Base-by-base conservation (phyloP, 2,797 vertebrate genomes). In the Pseudochaenichthys georgianus region DNA sequence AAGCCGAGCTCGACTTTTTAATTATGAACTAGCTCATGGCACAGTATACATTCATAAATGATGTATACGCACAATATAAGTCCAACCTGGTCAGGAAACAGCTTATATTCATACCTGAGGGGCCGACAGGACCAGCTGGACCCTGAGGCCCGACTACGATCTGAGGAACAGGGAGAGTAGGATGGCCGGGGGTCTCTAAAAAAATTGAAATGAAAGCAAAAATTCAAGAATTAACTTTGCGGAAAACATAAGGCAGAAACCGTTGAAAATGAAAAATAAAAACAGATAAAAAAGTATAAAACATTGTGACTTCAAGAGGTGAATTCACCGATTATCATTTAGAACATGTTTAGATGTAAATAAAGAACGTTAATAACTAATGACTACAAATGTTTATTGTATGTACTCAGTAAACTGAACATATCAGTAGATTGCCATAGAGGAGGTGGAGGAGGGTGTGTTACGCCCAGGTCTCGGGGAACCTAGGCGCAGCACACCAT, bases 91-190 rank as follows among this genome's bases (percentile, higher is more conserved):
- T 16, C 34, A 63, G n/a, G 11, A 72, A 78, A 47, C 3, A 13
- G 17, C 3, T 58, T 19, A 23, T 42, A 52, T 54, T 86, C 48
- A 9, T 86, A 94, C 94, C 94, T 87, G 88, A 64, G 48, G 87
- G 89, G 17, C 93, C 93, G 0, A 46, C 8, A 5, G 91, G 86
- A 46, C 92, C 92, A 0, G 64, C 21, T 45, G 91, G 91, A 70
- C 93, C 92, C 1, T 88, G 80, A 16, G 92, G 85, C 3, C 92
- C 92, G 0, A 48, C 54, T 34, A 75, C 5, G 7, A 75, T 34
- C 72, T 19, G 64, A 60, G 90, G 64, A 50, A 63, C 43, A 54
- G 78, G 21, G 7, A 59, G 54, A 43, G 46, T 66, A 31, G 67
- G 16, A 41, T 0, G 70, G 21, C 69, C 2, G 7, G 34, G 57